Evolutionary conservation across 53 echinoderm and acorn worm genomes (phyloP), one percentile per base, ranked within the genome.

Genomic region (Crossaster papposus): DNA sequence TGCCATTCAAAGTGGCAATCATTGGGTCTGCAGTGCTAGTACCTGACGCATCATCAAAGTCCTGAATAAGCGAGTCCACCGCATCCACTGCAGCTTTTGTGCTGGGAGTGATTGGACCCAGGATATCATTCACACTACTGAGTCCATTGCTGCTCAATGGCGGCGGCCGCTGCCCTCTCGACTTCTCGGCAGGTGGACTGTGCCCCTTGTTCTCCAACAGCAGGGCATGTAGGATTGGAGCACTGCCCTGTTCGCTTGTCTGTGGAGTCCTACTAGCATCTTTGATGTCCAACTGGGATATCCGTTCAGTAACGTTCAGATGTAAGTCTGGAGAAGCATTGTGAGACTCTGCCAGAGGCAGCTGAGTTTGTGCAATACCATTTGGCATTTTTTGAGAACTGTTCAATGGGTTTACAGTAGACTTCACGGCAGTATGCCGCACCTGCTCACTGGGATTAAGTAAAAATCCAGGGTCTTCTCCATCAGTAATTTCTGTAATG

Each of bases 281-380:
- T 77, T 93, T 92, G 26, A 98, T 98, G 44, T 94, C 94, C 52
- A 98, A 88, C 80, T 93, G 94, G 22, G 98, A 98, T 70, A 98
- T 94, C 29, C 95, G 79, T 64, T 98, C 96, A n/a, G 98, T 98
- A 2, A 98, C 98, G 44, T 84, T 93, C 32, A 65, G 82, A 74
- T 87, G 87, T 77, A 65, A 24, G 54, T 74, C 85, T 15, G 64
- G 77, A n/a, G 75, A 29, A n/a, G 54, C 15, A 44, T 34, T 74
- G 37, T 72, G 44, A 30, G 71, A 14, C 54, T 81, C 62, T 51
- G 37, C 50, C 36, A 68, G 35, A 35, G 50, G 85, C n/a, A 34
- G 18, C 29, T 75, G 58, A 31, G 31, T 72, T 55, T 87, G 87
- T 72, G 54, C n/a, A 10, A 75, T 75, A 58, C 87, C 36, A 24